Base-by-base conservation (phyloP, 2,888 invertebrate species). In the Noctuana brunneofusca region DNA sequence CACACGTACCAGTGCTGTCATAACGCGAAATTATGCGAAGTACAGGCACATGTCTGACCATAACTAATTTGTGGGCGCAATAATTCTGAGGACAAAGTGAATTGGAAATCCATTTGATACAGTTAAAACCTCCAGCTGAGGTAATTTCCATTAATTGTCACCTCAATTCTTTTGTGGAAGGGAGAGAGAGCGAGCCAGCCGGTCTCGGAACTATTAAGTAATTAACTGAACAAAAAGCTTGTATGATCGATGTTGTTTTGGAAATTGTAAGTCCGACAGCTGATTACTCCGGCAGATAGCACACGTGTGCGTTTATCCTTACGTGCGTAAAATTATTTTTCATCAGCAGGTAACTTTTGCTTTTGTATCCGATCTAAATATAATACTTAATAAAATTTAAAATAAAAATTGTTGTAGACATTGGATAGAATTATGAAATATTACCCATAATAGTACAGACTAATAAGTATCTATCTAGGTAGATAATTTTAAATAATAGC, bases 101-200 rank as follows among this genome's bases (percentile, higher is more conserved):
- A 80, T 78, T 76, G 75, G 76, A 78, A 83, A 82, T 78, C 75
- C 76, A 86, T 83, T 83, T 75, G 75, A 78, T 83, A 78, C 76
- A 72, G 72, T 76, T 76, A 71, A 78, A 62, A 80, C 76, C 73
- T 75, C 77, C 81, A 82, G 79, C 82, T 80, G 80, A 76, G 80
- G 82, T 82, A 83, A 86, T 86, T 85, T 84, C 76, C 80, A 82
- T 86, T 84, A 81, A 86, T 84, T 82, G 80, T 62, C 62, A 62
- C 62, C 62, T 62, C 62, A 62, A 62, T 62, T 62, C 78, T 77
- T 80, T 74, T 68, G 65, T 58, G 66, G 70, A 75, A 74, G 74
- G 64, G 75, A 71, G 74, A 72, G 68, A 68, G 70, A 71, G 63
- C 50, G 65, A 64, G 27, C 38, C 57, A 64, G 27, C 38, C 57